phyloP scores from a whole-genome alignment of 2,888 invertebrate genomes.

The Xanthostigma xanthostigma region DNA sequence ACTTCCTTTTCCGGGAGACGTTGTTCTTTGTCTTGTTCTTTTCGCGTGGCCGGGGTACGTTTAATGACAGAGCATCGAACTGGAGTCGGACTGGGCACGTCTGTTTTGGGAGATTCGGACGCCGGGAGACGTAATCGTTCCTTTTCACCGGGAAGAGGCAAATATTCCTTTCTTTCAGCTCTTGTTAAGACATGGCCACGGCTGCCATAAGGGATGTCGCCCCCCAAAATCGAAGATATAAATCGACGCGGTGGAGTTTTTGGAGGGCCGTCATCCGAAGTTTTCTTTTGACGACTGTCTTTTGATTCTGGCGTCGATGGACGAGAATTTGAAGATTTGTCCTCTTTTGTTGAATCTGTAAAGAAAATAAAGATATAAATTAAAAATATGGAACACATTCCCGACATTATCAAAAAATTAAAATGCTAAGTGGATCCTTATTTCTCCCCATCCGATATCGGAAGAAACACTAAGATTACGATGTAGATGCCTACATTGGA shows the following conservation, averaged over 20 bases:
- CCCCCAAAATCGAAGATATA: constrained; percentile 66
- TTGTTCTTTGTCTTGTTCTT: constrained; percentile 22
- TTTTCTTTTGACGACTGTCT: constrained; percentile 24
- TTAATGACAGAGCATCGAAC: constrained; percentile 71
- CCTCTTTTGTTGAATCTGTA: constrained; percentile 28
- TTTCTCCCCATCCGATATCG: too few species aligned
- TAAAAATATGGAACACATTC: constrained; percentile 8
- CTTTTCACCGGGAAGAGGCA: constrained; percentile 25
- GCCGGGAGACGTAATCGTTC: constrained; percentile 14
- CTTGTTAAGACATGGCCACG: constrained; percentile 63
- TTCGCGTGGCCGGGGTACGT: constrained; percentile 44
- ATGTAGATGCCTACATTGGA: too few species aligned
- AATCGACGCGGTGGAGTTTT: constrained; percentile 43
- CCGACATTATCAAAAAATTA: neutral
- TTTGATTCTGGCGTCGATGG: constrained; percentile 22
- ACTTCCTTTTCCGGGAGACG: constrained; percentile 18
- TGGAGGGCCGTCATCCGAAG: constrained; percentile 6
- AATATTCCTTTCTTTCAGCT: constrained; percentile 69
- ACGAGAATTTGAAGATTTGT: constrained; percentile 25
- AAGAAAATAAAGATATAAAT: constrained; percentile 15
- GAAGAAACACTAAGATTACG: too few species aligned
- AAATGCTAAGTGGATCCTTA: too few species aligned
- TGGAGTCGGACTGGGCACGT: constrained; percentile 35
- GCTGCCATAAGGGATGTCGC: constrained; percentile 69
- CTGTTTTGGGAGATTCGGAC: constrained; percentile 26